Base-by-base conservation (phyloP, 2,113 vertebrate species). In the Mirounga angustirostris region DNA sequence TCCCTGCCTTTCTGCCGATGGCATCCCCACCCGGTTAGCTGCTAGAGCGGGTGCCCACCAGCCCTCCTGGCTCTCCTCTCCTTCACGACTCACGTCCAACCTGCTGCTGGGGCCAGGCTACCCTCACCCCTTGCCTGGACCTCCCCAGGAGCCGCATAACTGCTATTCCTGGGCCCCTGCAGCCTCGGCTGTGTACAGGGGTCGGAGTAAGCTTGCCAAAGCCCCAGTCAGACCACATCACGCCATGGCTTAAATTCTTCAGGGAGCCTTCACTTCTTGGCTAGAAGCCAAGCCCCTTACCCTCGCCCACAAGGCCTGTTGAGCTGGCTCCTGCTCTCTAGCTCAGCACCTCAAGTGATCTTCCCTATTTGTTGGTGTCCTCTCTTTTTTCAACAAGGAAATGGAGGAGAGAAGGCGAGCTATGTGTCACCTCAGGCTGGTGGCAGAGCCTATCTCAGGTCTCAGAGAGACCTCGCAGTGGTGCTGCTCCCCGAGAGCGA, bases 31-130 rank as follows among this genome's bases (percentile, higher is more conserved):
- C 69, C 79, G 30, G 30, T 56, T 16, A 24, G 71, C 56, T 73
- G n/a, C 54, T 80, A 30, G 63, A 21, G 14, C 10, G 0, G 22
- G 19, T 21, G 71, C 14, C n/a, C 9, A 26, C 33, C 6, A 56
- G 43, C 4, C 18, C 28, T 28, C 7, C 79, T 28, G 24, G 21
- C 61, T 82, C 56, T 24, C 18, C 9, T 36, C 7, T 8, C 26
- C 28, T 9, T 40, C n/a, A 54, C 2, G 6, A 1, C 76, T 82
- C 43, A 14, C 0, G 0, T 19, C 24, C 13, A 24, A 5, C 5
- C 4, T 0, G 5, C 9, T 8, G 40, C 22, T 0, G 7, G 19
- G 21, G 43, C 63, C 15, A 16, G 56, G 69, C 40, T 46, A 4
- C 56, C 15, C 26, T 73, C 13, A 12, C 24, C n/a, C 50, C 56